Evolutionary conservation across 1,140 invertebrate genomes (phyloP), one percentile per base, ranked within the genome.

Genomic region (Bombus waltoni): DNA sequence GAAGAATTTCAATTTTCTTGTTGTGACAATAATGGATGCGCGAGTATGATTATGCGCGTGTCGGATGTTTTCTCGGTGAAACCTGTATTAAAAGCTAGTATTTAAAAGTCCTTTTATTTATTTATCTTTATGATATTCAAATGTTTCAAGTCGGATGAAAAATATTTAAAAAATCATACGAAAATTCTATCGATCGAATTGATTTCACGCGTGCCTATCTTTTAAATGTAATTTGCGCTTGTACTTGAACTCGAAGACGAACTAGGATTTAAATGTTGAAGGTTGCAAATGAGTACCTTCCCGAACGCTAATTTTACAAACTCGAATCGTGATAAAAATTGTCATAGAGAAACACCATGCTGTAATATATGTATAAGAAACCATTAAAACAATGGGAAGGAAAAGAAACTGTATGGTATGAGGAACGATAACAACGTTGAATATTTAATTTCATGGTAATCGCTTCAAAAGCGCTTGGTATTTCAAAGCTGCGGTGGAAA

Each of bases 381-480:
- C 38, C 57, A 22, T 65, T 32, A 11, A 42, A 65, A 42, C 15
- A 10, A 4, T 0, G 13, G n/a, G 59, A 32, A 25, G 4, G n/a
- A 25, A 42, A 42, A 10, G 22, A 47, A 44, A 5, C 25, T 18
- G 32, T 28, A 32, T 13, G 25, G 25, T 78, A 40, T n/a, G 22
- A 65, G 59, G 62, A 32, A 40, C 38, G 40, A 38, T 47, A 40
- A 40, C 59, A 72, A 80, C 40, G 73, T 85, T 59, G 83, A 85
- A 85, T 85, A 85, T 80, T 79, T 79, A 71, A 84, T 79, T 79
- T 62, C 44, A 84, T 79, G 82, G 82, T 79, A 71, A 84, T 79
- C 38, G 53, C 5, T 22, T 53, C 77, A 42, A 80, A 57, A 25
- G 53, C 53, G 38, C 68, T 85, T 18, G 53, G 72, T 47, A 32